A percentile compares a stretch with the other conserved stretches of the same genome.
Conservation (phyloP, 1,140 invertebrate species). For the Sitobion miscanthi region DNA sequence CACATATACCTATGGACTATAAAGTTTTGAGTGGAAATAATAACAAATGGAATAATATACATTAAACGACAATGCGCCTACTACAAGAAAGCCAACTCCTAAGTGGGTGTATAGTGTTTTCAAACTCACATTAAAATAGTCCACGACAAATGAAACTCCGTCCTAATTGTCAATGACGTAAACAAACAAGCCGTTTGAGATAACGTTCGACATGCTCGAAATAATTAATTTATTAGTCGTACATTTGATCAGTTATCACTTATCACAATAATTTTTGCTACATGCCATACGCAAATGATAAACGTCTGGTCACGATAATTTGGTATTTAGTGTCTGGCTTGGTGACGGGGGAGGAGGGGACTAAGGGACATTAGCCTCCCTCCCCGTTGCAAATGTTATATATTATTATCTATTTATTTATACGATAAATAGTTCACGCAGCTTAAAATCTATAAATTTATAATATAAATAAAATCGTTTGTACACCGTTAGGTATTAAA, state of each 20-base stretch:
- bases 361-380: no score
- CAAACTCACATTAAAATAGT: not conserved
- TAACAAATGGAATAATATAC: not conserved
- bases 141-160: not conserved
- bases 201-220: not conserved
- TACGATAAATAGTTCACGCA: no score
- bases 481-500: no score
- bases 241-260: not conserved
- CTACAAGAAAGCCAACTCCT: not conserved
- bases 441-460: no score
- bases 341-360: no score
- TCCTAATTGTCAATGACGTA: not conserved
- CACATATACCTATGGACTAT: not conserved
- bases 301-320: not conserved
- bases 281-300: not conserved
- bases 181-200: not conserved
- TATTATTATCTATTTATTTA: no score
- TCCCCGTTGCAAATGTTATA: no score
- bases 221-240: not conserved
- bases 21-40: constrained; percentile 9
- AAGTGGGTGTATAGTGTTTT: not conserved
- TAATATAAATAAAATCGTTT: no score
- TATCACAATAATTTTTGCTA: no score
- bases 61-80: not conserved
- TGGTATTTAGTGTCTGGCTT: no score